These are phyloP conservation scores for Heliconius ismenius DNA, from an alignment of 2,888 invertebrate genomes.

Conservation along the genomic window DNA sequence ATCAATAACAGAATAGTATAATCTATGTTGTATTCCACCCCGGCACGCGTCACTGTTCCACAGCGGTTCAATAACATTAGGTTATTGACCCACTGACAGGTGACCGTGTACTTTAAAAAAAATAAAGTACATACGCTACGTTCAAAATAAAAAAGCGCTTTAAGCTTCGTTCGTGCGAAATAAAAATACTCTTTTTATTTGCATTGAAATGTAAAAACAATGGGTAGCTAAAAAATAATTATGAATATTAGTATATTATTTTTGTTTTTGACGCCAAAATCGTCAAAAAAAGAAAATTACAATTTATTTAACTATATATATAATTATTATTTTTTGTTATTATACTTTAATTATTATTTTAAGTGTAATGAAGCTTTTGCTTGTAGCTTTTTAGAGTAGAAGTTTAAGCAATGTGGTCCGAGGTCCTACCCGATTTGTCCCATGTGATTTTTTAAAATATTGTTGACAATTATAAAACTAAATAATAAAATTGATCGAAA, in stretches of 20 bases:
- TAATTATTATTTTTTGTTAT: too few species aligned
- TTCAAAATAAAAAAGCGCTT: slow-evolving; percentile 22
- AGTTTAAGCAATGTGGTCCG: too few species aligned
- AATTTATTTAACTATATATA: too few species aligned
- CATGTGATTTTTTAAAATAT: too few species aligned
- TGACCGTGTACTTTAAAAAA: slow-evolving; percentile 44
- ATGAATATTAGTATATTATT: background rate
- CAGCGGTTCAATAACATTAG: slow-evolving; percentile 55
- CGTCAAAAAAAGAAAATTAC: background rate
- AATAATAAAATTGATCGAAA: too few species aligned
- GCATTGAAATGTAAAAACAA: background rate
- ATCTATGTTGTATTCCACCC: slow-evolving; percentile 27
- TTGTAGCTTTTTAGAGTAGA: too few species aligned
- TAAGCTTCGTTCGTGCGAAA: slow-evolving; percentile 5
- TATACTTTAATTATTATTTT: too few species aligned
- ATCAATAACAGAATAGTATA: background rate
- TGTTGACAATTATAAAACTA: too few species aligned
- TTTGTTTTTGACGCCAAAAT: too few species aligned
- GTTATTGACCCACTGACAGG: slow-evolving; percentile 55
- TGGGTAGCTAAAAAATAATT: background rate
- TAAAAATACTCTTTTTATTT: background rate
- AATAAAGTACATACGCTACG: slow-evolving; percentile 33
- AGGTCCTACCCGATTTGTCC: too few species aligned
- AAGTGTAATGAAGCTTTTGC: too few species aligned
- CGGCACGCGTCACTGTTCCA: slow-evolving; percentile 39